phyloP scores from a whole-genome alignment of 2,797 vertebrate genomes.

The Amazona finschi region DNA sequence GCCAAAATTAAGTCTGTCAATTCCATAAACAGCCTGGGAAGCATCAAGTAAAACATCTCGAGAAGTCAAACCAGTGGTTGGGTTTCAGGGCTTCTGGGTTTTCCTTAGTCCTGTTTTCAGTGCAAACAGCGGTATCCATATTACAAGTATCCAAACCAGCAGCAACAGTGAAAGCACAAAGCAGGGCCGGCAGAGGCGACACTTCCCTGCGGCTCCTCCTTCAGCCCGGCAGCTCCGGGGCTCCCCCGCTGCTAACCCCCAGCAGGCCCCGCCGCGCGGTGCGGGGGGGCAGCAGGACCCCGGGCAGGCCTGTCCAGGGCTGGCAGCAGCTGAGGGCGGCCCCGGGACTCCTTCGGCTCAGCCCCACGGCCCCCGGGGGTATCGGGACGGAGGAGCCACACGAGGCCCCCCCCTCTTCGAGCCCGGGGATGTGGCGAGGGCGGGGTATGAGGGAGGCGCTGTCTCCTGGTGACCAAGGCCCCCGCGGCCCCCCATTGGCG shows the following conservation, averaged over 20 bases:
- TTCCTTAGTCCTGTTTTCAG: not conserved
- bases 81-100: not conserved
- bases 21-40: not conserved
- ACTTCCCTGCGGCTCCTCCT: not conserved
- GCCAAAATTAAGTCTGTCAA: not conserved
- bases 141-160: not conserved
- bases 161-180: not conserved
- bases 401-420: fast-evolving
- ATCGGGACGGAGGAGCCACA: fast-evolving
- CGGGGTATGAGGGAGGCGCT: not conserved
- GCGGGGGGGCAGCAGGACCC: too few species aligned
- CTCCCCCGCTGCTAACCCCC: not conserved
- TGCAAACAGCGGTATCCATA: too few species aligned
- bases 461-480: not conserved
- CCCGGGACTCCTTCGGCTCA: not conserved
- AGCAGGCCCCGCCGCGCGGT: not conserved
- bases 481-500: not conserved
- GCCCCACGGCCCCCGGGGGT: not conserved
- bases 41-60: not conserved
- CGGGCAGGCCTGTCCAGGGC: too few species aligned
- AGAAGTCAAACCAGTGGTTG: not conserved
- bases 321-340: too few species aligned
- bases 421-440: too few species aligned
- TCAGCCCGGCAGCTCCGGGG: not conserved
- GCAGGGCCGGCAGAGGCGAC: not conserved